Conservation (phyloP, 2,113 vertebrate species). For the Osmerus eperlanus region DNA sequence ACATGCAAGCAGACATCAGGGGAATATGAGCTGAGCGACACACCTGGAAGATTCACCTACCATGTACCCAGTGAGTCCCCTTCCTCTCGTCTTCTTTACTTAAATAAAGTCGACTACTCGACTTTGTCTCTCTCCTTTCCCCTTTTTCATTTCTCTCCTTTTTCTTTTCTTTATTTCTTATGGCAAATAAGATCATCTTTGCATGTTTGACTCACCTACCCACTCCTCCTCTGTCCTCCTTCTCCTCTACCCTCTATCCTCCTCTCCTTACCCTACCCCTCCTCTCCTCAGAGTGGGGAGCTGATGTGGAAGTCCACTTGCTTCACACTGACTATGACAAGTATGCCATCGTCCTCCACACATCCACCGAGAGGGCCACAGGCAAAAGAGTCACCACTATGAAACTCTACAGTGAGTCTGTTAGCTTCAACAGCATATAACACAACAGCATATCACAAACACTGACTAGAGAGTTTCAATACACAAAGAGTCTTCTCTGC, state of each 20-base stretch:
- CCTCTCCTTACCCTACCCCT: no score
- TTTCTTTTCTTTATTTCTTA: not conserved
- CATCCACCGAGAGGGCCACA: conserved; percentile 66
- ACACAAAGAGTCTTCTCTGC: no score
- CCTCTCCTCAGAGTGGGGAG: conserved; percentile 67
- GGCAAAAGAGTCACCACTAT: conserved; percentile 62
- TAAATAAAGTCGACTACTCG: no score
- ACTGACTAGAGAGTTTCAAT: no score
- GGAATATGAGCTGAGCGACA: conserved; percentile 60
- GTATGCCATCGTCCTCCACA: conserved; percentile 77
- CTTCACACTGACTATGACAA: conserved; percentile 87
- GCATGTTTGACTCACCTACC: no score
- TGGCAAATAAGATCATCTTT: not conserved
- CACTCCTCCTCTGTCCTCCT: not conserved
- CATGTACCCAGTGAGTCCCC: conserved; percentile 51
- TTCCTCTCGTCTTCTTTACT: not conserved
- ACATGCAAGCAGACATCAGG: conserved; percentile 51
- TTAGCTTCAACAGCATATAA: not conserved
- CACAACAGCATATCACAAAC: not conserved
- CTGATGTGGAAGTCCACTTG: conserved; percentile 76
- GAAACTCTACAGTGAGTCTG: conserved; percentile 82
- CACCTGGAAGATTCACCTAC: conserved; percentile 64
- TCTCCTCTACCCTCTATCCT: not conserved
- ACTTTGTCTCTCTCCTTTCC: no score
- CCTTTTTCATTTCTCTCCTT: no score